Conservation (phyloP, 1,140 invertebrate genomes). For the Tetragnatha versicolor region DNA sequence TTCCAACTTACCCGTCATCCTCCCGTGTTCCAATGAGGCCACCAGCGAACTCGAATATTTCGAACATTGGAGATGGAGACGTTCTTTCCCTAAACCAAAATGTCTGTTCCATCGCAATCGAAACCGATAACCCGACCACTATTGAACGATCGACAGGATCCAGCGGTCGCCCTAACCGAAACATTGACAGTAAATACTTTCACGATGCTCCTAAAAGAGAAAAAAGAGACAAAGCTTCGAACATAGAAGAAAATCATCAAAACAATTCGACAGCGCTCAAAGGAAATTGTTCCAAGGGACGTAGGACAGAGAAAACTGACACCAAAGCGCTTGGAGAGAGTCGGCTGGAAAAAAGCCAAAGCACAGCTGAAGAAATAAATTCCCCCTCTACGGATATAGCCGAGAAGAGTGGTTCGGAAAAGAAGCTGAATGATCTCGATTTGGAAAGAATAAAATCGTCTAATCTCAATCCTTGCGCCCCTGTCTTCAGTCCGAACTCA, state of each 20-base stretch:
- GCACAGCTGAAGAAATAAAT: background rate
- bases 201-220: background rate
- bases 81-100: background rate
- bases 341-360: too few species aligned
- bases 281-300: background rate
- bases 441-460: background rate
- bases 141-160: background rate
- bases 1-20: background rate
- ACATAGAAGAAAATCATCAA: background rate
- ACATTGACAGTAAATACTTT: background rate
- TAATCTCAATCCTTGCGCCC: background rate
- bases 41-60: background rate
- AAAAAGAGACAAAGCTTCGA: background rate
- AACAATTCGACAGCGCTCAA: background rate
- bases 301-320: too few species aligned
- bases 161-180: background rate
- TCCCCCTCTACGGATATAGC: background rate
- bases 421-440: background rate
- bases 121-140: background rate
- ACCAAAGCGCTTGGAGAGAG: too few species aligned
- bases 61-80: background rate
- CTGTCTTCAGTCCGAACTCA: background rate
- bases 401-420: background rate
- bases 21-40: background rate
- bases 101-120: background rate